Base-by-base conservation (phyloP, 1,140 invertebrate genomes). In the Lasioglossum albipes region DNA sequence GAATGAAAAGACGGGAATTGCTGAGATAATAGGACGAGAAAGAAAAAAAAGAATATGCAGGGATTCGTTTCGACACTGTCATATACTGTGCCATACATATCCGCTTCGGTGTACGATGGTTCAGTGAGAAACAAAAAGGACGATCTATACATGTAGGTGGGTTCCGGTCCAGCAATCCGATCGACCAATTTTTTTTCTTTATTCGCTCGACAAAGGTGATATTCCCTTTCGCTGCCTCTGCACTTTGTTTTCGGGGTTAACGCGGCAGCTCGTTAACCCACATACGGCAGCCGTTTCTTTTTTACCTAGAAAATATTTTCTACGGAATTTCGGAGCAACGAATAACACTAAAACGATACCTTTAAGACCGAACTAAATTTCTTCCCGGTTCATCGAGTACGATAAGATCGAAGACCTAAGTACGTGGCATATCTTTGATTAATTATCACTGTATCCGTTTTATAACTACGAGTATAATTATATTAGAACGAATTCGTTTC, bases 31-130 rank as follows among this genome's bases (percentile, higher is more conserved):
- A 41, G 42, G 42, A 7, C 31, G 9, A 52, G n/a, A 78, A 42
- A 36, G 5, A 3, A 36, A 36, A 36, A 36, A 36, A 62, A 9
- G 42, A 57, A 2, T 45, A 59, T 4, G 49, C 22, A 13, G 41
- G 2, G 9, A 52, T 42, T 62, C 68, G 45, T 0, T 42, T 69
- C 52, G 52, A 75, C 52, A 65, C 52, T 82, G 52, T 81, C 61
- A 52, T 67, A 13, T 75, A 16, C 78, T 85, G 86, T 88, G 84
- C 75, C 81, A 81, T 88, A 85, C 71, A 76, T 64, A 20, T 73
- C 49, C 64, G 42, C 64, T 42, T 69, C 45, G 75, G 54, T 68
- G 61, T 64, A 73, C 72, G 68, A 82, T 79, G 70, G 71, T 67
- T 78, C 79, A 66, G 41, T 82, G 71, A 70, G 72, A 57, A 45